Evolutionary conservation across 1,140 invertebrate genomes (phyloP), one percentile per base, ranked within the genome.

Genomic region (Contarinia nasturtii): DNA sequence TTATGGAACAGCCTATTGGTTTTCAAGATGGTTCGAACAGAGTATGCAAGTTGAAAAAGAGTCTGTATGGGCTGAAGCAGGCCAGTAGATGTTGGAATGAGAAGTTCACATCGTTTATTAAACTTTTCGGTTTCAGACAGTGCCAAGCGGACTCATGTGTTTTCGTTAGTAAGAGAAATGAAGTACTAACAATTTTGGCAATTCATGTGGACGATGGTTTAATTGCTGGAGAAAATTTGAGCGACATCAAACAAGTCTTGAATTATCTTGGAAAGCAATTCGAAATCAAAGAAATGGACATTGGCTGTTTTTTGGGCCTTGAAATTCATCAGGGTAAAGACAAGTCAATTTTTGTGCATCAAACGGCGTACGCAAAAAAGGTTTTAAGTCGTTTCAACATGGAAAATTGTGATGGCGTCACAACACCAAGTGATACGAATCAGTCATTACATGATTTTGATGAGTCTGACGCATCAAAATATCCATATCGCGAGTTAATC

Each of bases 1-100:
- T 55, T 56, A 67, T 68, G 59, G 51, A 52, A 41, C 61, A 52
- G 55, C 64, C 65, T 38, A 51, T 52, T 41, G 58, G 56, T 14
- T 58, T 55, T 47, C 49, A 56, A 22, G 51, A 55, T 47, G 50
- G 48, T 17, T 50, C 47, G 27, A 52, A 38, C 47, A 55, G 51
- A 44, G 49, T 45, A 19, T 49, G 45, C 20, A 49, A 49, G 33
- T 43, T 49, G 19, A 15, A 33, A 14, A 49, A 46, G 42, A n/a
- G 44, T 52, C 43, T 46, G 41, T 33, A 49, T 53, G 46, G 48
- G 52, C 52, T 55, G 48, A 40, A 54, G 49, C 54, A 59, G 50
- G 47, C 54, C 45, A 44, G 60, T 33, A 55, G 57, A 53, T 53
- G 52, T 43, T 57, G 57, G 59, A 56, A 63, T 53, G 50, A 58